These are phyloP conservation scores for Phlogophora meticulosa DNA, from an alignment of 2,888 invertebrate species.

Conservation along the genomic window DNA sequence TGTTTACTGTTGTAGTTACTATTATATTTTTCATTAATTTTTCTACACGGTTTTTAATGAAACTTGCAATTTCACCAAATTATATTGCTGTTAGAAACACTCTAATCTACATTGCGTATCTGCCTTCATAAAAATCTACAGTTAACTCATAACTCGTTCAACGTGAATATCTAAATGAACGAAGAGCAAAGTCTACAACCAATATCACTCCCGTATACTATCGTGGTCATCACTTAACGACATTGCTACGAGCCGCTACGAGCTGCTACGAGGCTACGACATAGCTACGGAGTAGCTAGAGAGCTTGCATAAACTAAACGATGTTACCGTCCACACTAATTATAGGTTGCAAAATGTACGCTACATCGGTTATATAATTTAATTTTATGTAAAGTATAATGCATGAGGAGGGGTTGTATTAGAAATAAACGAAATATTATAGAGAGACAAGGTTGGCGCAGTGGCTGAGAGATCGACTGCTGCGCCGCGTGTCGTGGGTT, in stretches of 20 bases:
- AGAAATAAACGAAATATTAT: no score
- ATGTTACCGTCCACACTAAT: conserved; percentile 46
- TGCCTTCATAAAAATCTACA: no score
- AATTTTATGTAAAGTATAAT: background rate
- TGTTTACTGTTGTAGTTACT: no score
- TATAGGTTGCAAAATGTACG: conserved; percentile 15
- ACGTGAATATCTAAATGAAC: conserved; percentile 4
- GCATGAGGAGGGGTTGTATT: background rate
- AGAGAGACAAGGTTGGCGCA: no score
- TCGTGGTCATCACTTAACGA: conserved; percentile 31
- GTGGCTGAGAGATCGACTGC: no score
- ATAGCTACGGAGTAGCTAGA: conserved; percentile 48
- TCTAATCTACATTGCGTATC: no score
- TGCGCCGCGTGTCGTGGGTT: no score
- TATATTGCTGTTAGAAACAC: no score
- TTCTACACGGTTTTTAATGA: no score
- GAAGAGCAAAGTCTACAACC: conserved; percentile 12
- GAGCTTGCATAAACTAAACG: conserved; percentile 43
- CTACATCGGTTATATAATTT: conserved; percentile 10
- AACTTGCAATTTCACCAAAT: no score
- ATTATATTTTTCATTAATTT: no score
- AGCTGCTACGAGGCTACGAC: conserved; percentile 41
- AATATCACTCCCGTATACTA: background rate
- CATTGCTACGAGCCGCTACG: conserved; percentile 41
- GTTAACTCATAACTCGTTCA: no score